These are phyloP conservation scores for Psittacula cyanocephala DNA, from an alignment of 2,113 vertebrate genomes.

Conservation along the genomic window DNA sequence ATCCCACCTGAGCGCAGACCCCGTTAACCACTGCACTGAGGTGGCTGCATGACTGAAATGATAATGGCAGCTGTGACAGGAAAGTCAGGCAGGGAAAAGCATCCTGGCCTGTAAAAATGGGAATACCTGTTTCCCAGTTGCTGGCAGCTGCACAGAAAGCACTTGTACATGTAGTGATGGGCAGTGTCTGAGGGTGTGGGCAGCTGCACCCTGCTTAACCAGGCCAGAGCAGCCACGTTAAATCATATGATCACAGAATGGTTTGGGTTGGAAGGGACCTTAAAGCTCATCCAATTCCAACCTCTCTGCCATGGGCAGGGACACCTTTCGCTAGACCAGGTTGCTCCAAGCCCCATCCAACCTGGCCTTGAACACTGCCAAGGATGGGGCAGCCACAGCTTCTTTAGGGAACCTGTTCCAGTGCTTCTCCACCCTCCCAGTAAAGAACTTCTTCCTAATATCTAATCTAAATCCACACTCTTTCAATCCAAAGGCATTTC, in stretches of 20 bases:
- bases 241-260: not conserved
- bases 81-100: not conserved
- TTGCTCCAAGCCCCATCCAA: not conserved
- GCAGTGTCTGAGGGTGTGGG: not conserved
- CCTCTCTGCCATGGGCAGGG: not conserved
- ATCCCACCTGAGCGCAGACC: not conserved
- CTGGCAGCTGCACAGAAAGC: not conserved
- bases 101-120: not conserved
- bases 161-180: not conserved
- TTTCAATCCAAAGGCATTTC: not conserved
- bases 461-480: not conserved
- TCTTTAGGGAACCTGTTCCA: not conserved
- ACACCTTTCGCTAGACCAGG: not conserved
- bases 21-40: not conserved
- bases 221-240: not conserved
- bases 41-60: accelerated
- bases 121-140: not conserved
- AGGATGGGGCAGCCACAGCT: not conserved
- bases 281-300: not conserved
- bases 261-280: not conserved
- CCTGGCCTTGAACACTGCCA: not conserved
- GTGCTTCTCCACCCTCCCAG: not conserved
- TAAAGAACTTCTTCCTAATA: not conserved
- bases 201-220: not conserved
- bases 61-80: not conserved